These are phyloP conservation scores for Chydorus sphaericus DNA, from an alignment of 2,888 invertebrate species.

Conservation along the genomic window DNA sequence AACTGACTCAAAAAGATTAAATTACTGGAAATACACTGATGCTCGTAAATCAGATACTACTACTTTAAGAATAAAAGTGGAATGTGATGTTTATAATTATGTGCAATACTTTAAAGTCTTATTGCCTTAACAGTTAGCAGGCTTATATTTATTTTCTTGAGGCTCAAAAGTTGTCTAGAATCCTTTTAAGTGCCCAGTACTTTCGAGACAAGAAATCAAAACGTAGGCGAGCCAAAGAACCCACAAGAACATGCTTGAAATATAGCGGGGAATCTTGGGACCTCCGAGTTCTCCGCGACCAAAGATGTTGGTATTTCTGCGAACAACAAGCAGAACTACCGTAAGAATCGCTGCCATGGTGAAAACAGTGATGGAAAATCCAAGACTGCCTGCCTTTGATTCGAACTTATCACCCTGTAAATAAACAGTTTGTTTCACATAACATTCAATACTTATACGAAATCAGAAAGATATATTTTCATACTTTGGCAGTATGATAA, in stretches of 20 bases:
- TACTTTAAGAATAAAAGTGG: too few relatives aligned
- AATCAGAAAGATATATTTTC: background rate
- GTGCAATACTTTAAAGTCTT: too few relatives aligned
- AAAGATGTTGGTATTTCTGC: conserved; percentile 33
- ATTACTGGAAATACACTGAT: too few relatives aligned
- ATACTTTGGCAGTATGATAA: conserved; percentile 31
- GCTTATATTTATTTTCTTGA: too few relatives aligned
- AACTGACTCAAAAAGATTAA: too few relatives aligned
- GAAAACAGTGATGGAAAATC: conserved; percentile 40
- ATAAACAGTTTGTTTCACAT: too few relatives aligned
- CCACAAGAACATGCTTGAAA: conserved; percentile 30
- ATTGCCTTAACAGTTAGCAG: too few relatives aligned
- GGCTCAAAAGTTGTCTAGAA: too few relatives aligned
- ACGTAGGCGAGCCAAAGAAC: conserved; percentile 38
- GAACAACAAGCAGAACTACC: conserved; percentile 32
- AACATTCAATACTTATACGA: conserved; percentile 11
- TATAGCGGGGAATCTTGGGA: conserved; percentile 28
- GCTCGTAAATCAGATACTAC: too few relatives aligned
- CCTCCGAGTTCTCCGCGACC: conserved; percentile 41
- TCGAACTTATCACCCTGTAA: conserved; percentile 28
- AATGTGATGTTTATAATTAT: too few relatives aligned
- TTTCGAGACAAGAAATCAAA: conserved; percentile 30
- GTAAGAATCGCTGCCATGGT: conserved; percentile 34
- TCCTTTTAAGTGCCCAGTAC: conserved; percentile 21
- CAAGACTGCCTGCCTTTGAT: conserved; percentile 31